These are phyloP conservation scores for Caenorhabditis parvicauda DNA, from an alignment of 2,888 invertebrate genomes.

Conservation along the genomic window DNA sequence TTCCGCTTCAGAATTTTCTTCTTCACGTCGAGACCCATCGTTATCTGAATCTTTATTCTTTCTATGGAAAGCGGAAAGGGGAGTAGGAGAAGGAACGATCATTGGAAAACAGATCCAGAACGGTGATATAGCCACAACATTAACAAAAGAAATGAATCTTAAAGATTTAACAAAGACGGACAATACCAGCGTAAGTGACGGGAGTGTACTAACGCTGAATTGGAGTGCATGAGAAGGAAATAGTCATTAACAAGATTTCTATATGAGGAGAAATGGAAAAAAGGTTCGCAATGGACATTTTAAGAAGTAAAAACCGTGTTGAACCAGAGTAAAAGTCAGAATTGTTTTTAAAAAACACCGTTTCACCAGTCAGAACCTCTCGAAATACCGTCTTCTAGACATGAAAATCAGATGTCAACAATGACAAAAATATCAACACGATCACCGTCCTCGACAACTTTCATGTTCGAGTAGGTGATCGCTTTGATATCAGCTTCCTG, in stretches of 20 bases:
- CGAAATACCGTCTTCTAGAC: not conserved
- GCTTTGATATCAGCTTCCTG: slow-evolving; percentile 96
- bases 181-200: too few species aligned
- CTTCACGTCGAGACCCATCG: slow-evolving; percentile 51
- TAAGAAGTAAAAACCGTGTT: not conserved
- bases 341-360: slow-evolving; percentile 68
- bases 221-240: too few species aligned
- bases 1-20: slow-evolving; percentile 61
- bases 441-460: slow-evolving; percentile 71
- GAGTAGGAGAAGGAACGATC: too few species aligned
- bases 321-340: not conserved
- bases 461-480: slow-evolving; percentile 99
- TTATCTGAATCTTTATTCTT: not conserved
- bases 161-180: not conserved
- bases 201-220: too few species aligned
- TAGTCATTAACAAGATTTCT: too few species aligned
- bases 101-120: not conserved
- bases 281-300: slow-evolving; percentile 1
- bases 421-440: slow-evolving; percentile 81
- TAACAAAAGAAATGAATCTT: not conserved
- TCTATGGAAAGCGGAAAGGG: not conserved
- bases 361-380: slow-evolving; percentile 69
- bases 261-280: slow-evolving; percentile 1
- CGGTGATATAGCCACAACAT: slow-evolving; percentile 10
- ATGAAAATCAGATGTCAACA: slow-evolving; percentile 79